phyloP scores from a whole-genome alignment of 1,140 invertebrate genomes.

The Maconellicoccus hirsutus region DNA sequence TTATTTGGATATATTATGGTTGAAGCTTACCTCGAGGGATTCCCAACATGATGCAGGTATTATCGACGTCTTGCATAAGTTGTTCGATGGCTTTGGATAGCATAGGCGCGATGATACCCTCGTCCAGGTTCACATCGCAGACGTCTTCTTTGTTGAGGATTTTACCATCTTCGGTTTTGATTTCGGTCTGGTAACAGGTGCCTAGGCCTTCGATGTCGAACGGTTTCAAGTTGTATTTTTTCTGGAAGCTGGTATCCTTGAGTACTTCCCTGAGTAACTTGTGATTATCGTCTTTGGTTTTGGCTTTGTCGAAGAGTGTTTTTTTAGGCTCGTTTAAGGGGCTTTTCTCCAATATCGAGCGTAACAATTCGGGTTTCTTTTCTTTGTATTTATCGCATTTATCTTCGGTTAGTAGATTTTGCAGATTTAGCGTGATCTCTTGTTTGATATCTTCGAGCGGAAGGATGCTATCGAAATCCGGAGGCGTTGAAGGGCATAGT shows the following conservation, averaged over 20 bases:
- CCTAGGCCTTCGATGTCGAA: slow-evolving; percentile 46
- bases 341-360: slow-evolving; percentile 15
- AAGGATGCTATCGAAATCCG: neutral
- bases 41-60: slow-evolving; percentile 66
- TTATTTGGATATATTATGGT: no score
- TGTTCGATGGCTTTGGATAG: slow-evolving; percentile 74
- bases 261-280: slow-evolving; percentile 65
- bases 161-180: slow-evolving; percentile 45
- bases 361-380: slow-evolving; percentile 1
- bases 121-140: slow-evolving; percentile 45
- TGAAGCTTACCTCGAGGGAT: slow-evolving; percentile 71
- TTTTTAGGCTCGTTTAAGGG: neutral
- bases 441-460: neutral
- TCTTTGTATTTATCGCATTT: slow-evolving; percentile 26
- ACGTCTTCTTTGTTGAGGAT: slow-evolving; percentile 11
- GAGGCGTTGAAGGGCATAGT: neutral
- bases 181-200: slow-evolving; percentile 41
- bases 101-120: slow-evolving; percentile 68
- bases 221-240: slow-evolving; percentile 63
- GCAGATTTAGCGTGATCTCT: slow-evolving; percentile 16
- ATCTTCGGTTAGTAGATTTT: slow-evolving; percentile 24
- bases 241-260: slow-evolving; percentile 69
- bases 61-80: slow-evolving; percentile 69
- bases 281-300: slow-evolving; percentile 44
- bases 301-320: neutral